Evolutionary conservation across 2,113 vertebrate genomes (phyloP), one percentile per base, ranked within the genome.

Genomic region (Ptilorrhoa leucosticta): DNA sequence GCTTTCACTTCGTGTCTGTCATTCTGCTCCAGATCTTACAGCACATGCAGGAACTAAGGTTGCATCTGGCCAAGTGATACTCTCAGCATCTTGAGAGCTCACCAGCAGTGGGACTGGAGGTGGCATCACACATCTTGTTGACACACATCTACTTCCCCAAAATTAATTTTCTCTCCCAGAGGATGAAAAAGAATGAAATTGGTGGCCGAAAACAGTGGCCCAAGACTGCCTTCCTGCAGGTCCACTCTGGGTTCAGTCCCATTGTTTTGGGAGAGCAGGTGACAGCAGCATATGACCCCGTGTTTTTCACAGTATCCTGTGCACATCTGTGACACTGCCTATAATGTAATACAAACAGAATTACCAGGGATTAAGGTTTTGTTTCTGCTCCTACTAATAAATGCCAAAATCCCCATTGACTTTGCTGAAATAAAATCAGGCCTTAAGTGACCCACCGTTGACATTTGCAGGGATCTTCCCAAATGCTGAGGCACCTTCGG

Each of bases 281-380:
- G 66, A 82, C 5, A n/a, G 76, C 71, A 95, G 75, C 84, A 22
- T 5, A 14, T 2, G 44, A 85, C 47, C 47, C 35, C 0, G 1
- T 63, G 71, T 70, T 77, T 87, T 73, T 50, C 75, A 65, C 54
- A 79, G 33, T 4, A 17, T 31, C 8, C 54, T 19, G 6, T 35
- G 50, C 78, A n/a, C 91, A 89, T 87, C 90, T 73, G 95, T 63
- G 90, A 47, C 22, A 9, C 71, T 13, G 78, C 1, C 1, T 48
- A 58, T 7, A 83, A 69, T 6, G 44, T 23, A 39, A 83, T 60
- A 64, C 60, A 75, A 88, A 81, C 23, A 75, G 58, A 92, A 90
- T 71, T 75, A 72, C 31, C 64, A 33, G 69, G 85, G 93, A 93
- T 95, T 96, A 94, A 86, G 83, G 68, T 63, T 90, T 92, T 90